Evolutionary conservation across 1,140 invertebrate species (phyloP).

Genomic region (Drosophila carrolli): DNA sequence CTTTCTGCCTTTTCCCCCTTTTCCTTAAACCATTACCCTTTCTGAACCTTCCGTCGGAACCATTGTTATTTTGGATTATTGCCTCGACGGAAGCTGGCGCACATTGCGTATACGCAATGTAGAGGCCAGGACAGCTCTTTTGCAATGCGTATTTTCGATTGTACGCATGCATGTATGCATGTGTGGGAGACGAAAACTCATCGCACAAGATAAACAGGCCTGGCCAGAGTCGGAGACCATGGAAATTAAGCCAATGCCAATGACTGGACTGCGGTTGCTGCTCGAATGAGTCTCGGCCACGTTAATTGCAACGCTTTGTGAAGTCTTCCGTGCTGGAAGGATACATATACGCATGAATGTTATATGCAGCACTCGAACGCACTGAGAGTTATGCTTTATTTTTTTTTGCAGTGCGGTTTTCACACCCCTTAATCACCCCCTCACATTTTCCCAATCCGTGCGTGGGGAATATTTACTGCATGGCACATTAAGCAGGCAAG

Average conservation of each 20-base stretch:
- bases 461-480: conserved; percentile 72
- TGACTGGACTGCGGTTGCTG: conserved; percentile 75
- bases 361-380: conserved; percentile 1
- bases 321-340: conserved; percentile 22
- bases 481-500: conserved; percentile 78
- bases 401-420: conserved; percentile 70
- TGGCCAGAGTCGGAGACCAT: conserved; percentile 45
- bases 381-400: conserved; percentile 13
- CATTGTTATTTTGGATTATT: conserved; percentile 79
- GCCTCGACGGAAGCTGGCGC: conserved; percentile 26
- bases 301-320: conserved; percentile 80
- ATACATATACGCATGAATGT: conserved; percentile 7
- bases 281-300: conserved; percentile 70
- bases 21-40: not conserved
- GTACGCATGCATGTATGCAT: not conserved
- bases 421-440: conserved; percentile 21
- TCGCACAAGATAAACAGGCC: conserved; percentile 33
- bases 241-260: conserved; percentile 80
- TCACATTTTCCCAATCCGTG: conserved; percentile 4
- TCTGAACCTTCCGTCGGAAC: conserved; percentile 10
- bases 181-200: conserved; percentile 18
- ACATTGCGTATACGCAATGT: conserved; percentile 52
- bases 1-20: not conserved
- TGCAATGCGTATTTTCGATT: conserved; percentile 70
- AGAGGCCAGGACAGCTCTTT: conserved; percentile 30